Conservation (phyloP, 2,888 invertebrate genomes). For the Caenorhabditis sinica region DNA sequence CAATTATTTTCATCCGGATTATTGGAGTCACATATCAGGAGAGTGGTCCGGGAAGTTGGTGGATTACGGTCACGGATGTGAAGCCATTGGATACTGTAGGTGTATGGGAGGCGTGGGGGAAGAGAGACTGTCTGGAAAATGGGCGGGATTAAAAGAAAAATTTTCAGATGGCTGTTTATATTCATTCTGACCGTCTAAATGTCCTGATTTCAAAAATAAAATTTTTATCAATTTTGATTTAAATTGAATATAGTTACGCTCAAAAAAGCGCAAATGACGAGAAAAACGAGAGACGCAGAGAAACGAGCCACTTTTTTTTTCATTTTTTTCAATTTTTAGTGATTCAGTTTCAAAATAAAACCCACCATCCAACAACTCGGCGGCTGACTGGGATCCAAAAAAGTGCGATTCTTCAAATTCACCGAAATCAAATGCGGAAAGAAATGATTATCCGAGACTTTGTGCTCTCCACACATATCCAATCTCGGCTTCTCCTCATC, state of each 20-base stretch:
- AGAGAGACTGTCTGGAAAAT: constrained; percentile 75
- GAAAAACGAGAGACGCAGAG: too few species aligned
- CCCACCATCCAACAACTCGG: constrained; percentile 80
- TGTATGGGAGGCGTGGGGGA: constrained; percentile 81
- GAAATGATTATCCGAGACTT: constrained; percentile 70
- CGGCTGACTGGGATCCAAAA: constrained; percentile 75
- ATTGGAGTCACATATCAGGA: constrained; percentile 68
- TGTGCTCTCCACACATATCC: constrained; percentile 80
- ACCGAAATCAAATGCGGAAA: constrained; percentile 82
- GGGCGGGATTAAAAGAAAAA: too few species aligned
- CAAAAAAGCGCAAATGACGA: too few species aligned
- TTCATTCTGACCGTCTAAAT: background rate
- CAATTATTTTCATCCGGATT: constrained; percentile 63
- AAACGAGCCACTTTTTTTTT: too few species aligned
- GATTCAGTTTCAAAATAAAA: background rate
- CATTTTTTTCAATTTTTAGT: background rate
- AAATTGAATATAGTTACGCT: too few species aligned
- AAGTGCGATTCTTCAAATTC: constrained; percentile 78
- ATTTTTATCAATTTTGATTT: too few species aligned
- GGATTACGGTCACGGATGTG: constrained; percentile 75
- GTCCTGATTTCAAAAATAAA: background rate
- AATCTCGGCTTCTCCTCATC: constrained; percentile 79
- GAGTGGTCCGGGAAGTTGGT: constrained; percentile 39
- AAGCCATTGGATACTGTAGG: constrained; percentile 83
- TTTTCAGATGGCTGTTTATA: too few species aligned